A percentile compares a stretch with the other conserved stretches of the same genome.
phyloP scores from a whole-genome alignment of 2,888 invertebrate species.

The Linnaemya tessellans region DNA sequence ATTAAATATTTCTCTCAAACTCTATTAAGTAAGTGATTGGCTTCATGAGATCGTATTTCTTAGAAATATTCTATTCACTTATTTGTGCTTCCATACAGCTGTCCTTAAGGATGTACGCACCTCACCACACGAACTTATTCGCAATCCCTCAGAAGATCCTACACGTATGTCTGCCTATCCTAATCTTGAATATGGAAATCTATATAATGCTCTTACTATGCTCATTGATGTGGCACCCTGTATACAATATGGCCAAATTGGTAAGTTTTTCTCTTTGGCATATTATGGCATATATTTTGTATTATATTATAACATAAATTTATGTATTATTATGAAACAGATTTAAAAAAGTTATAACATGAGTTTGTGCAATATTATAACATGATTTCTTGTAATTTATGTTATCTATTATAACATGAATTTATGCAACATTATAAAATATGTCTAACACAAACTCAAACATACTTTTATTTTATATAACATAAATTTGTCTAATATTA shows the following conservation, averaged over 20 bases:
- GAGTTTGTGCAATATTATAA: too few species aligned
- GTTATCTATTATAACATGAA: too few species aligned
- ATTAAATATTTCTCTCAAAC: constrained; percentile 99
- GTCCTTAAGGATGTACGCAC: constrained; percentile 98
- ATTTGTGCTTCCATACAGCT: constrained; percentile 85
- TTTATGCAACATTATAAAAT: too few species aligned
- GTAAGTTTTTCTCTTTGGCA: constrained; percentile 83
- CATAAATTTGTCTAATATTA: too few species aligned
- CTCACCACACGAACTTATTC: constrained; percentile 95
- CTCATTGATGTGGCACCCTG: constrained; percentile 95
- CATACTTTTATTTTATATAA: too few species aligned
- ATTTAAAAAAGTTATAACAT: too few species aligned
- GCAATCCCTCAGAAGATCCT: constrained; percentile 92
- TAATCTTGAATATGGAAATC: constrained; percentile 97
- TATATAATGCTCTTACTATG: constrained; percentile 93
- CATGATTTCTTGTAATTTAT: too few species aligned
- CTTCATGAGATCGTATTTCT: neutral
- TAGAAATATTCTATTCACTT: neutral
- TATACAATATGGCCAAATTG: constrained; percentile 93
- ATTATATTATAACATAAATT: too few species aligned
- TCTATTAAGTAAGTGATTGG: constrained; percentile 90
- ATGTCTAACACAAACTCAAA: too few species aligned
- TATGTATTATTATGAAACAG: too few species aligned
- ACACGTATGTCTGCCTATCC: constrained; percentile 96
- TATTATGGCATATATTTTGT: too few species aligned